Conservation (phyloP, 64 coral and sea anemone genomes). For the Stichodactyla mertensii region DNA sequence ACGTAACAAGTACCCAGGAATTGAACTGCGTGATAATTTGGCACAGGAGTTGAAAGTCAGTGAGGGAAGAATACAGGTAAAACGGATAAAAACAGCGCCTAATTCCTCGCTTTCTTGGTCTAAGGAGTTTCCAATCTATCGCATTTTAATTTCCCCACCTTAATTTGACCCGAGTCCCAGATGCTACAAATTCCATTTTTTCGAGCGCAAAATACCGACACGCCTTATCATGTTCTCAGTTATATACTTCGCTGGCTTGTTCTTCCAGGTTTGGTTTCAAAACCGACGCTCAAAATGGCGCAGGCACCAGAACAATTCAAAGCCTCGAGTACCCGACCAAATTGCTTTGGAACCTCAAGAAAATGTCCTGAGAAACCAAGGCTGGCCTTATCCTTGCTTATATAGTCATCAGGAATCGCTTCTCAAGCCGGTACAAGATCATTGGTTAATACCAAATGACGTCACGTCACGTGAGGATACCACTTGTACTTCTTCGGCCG, state of each 20-base stretch:
- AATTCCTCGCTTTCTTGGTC: too few relatives aligned
- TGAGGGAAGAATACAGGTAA: conserved; percentile 47
- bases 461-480: neutral
- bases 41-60: conserved; percentile 19
- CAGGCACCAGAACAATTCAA: conserved; percentile 36
- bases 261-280: conserved; percentile 70
- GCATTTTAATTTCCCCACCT: too few relatives aligned
- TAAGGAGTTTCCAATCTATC: too few relatives aligned
- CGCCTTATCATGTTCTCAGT: too few relatives aligned
- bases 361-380: neutral
- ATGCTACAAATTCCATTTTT: too few relatives aligned
- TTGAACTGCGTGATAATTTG: conserved; percentile 23
- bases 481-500: conserved; percentile 14
- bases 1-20: conserved; percentile 32
- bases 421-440: neutral
- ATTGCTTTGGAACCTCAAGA: too few relatives aligned
- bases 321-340: neutral
- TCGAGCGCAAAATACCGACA: too few relatives aligned
- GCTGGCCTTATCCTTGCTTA: neutral
- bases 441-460: neutral
- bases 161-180: too few relatives aligned
- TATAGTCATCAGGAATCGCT: too few relatives aligned
- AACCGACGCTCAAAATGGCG: conserved; percentile 63
- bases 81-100: neutral
- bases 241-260: neutral